phyloP scores from a whole-genome alignment of 1,140 invertebrate species.

The Neodiprion fabricii region DNA sequence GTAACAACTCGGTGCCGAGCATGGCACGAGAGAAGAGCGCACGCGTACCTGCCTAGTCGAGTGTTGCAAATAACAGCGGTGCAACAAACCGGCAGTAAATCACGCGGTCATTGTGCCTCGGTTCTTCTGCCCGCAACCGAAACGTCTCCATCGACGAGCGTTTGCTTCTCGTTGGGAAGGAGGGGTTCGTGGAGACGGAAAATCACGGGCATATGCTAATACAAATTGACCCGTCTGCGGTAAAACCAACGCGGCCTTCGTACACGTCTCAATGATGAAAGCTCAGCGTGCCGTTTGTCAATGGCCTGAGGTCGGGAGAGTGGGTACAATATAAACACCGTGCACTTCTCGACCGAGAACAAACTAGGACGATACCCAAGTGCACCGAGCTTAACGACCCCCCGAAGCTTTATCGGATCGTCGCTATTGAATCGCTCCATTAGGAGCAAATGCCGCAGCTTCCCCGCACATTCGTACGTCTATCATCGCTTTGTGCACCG shows the following conservation, averaged over 20 bases:
- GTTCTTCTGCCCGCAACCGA: conserved; percentile 28
- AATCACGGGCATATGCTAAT: conserved; percentile 31
- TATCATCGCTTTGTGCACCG: too few species aligned
- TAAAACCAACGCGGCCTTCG: conserved; percentile 11
- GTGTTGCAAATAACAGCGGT: conserved; percentile 42
- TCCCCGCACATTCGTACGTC: too few species aligned
- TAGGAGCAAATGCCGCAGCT: conserved; percentile 39
- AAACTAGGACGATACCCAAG: background rate
- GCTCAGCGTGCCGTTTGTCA: too few species aligned
- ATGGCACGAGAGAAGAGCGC: background rate
- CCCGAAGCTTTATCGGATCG: conserved; percentile 54
- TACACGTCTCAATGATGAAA: too few species aligned
- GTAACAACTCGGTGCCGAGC: conserved; percentile 7
- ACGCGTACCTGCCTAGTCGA: conserved; percentile 35
- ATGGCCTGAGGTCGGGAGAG: too few species aligned
- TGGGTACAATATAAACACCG: too few species aligned
- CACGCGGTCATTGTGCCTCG: conserved; percentile 36
- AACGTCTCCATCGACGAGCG: conserved; percentile 13
- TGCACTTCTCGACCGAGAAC: too few species aligned
- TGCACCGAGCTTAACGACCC: background rate
- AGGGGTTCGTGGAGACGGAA: background rate
- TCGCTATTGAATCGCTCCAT: conserved; percentile 59
- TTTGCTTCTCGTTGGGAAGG: conserved; percentile 28
- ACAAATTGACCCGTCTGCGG: conserved; percentile 29
- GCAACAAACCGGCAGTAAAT: conserved; percentile 54